Conservation (phyloP, 2,797 vertebrate species). For the Otolemur crassicaudatus region DNA sequence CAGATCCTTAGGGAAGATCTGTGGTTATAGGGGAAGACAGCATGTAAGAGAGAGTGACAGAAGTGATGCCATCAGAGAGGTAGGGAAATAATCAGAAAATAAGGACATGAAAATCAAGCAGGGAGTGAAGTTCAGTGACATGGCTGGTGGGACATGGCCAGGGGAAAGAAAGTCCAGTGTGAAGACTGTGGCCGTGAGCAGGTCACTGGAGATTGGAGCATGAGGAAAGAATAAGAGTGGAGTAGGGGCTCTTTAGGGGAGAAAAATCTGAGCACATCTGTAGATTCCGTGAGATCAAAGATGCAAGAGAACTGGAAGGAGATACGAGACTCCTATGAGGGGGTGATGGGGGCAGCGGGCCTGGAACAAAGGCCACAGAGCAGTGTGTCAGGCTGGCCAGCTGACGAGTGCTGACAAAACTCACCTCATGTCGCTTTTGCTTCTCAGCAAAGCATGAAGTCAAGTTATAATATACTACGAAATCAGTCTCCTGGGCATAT, state of each 20-base stretch:
- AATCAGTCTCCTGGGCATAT: neutral
- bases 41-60: neutral
- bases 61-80: neutral
- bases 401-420: neutral
- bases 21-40: neutral
- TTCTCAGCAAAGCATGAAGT: neutral
- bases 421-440: neutral
- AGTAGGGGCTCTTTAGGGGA: neutral
- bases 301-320: neutral
- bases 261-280: neutral
- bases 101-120: neutral
- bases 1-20: neutral
- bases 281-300: neutral
- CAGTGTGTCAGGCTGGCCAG: neutral
- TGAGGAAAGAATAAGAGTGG: neutral
- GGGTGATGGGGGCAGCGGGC: accelerated
- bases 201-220: neutral
- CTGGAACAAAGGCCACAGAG: accelerated
- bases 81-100: conserved; percentile 4
- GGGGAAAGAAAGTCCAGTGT: neutral
- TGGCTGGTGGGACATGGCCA: neutral
- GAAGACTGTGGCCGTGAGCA: neutral
- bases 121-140: neutral
- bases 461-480: neutral
- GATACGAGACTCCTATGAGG: neutral